These are phyloP conservation scores for Hypercompe scribonia DNA, from an alignment of 2,888 invertebrate genomes.

Conservation along the genomic window DNA sequence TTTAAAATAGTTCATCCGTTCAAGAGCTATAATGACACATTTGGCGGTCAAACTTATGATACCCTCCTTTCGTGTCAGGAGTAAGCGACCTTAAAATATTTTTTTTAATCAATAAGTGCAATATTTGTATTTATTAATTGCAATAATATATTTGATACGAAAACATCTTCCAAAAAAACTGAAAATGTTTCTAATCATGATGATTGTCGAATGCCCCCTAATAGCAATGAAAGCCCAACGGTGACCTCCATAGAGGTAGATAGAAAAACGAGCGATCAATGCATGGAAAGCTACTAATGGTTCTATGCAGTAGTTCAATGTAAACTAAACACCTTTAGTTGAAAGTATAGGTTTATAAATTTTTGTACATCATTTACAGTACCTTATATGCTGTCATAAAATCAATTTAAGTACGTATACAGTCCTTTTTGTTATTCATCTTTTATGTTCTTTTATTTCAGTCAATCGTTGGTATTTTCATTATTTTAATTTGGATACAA, in stretches of 20 bases:
- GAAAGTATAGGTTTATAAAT: background rate
- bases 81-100: too few relatives aligned
- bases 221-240: background rate
- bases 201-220: background rate
- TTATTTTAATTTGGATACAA: background rate
- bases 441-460: too few relatives aligned
- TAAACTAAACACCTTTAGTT: background rate
- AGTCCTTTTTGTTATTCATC: background rate
- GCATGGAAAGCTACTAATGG: background rate
- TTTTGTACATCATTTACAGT: background rate
- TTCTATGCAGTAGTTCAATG: conserved; percentile 10
- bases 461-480: too few relatives aligned
- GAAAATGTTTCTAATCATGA: background rate
- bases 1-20: too few relatives aligned
- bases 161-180: too few relatives aligned
- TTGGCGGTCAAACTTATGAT: too few relatives aligned
- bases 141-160: too few relatives aligned
- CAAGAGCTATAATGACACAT: too few relatives aligned
- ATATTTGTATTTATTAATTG: too few relatives aligned
- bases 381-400: background rate
- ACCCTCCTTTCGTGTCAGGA: too few relatives aligned
- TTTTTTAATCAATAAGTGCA: too few relatives aligned
- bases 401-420: background rate
- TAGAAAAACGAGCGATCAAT: conserved; percentile 6
- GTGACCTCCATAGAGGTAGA: background rate